These are phyloP conservation scores for Steinernema khuongi DNA, from an alignment of 1,140 invertebrate genomes.

Conservation along the genomic window DNA sequence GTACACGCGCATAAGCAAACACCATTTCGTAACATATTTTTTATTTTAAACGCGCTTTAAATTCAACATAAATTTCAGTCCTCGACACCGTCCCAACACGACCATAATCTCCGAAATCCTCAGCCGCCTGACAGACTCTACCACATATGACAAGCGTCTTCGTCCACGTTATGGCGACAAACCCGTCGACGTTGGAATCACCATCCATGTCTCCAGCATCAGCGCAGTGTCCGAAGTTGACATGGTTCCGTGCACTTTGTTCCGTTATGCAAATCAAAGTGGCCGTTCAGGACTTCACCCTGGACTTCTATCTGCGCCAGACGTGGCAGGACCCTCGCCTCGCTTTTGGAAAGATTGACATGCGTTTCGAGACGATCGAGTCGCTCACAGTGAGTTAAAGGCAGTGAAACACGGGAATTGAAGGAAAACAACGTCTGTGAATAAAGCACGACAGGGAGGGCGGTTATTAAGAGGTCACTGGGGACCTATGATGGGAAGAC, in stretches of 20 bases:
- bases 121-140: conserved; percentile 44
- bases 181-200: conserved; percentile 55
- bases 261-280: background rate
- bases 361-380: conserved; percentile 65
- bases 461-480: background rate
- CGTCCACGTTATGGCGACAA: conserved; percentile 91
- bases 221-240: conserved; percentile 54
- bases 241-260: conserved; percentile 46
- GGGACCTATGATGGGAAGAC: background rate
- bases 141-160: conserved; percentile 85
- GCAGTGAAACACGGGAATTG: background rate
- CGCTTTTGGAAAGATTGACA: conserved; percentile 74
- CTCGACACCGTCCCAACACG: conserved; percentile 21
- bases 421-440: background rate
- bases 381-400: conserved; percentile 43
- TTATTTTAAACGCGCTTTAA: background rate
- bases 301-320: conserved; percentile 98
- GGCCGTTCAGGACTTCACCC: conserved; percentile 78
- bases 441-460: background rate
- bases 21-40: too few relatives aligned
- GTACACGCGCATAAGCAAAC: too few relatives aligned
- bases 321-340: conserved; percentile 91
- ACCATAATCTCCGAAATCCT: conserved; percentile 39
- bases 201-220: conserved; percentile 53
- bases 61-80: background rate